These are phyloP conservation scores for Strix aluco DNA, from an alignment of 2,113 vertebrate species.

Conservation along the genomic window DNA sequence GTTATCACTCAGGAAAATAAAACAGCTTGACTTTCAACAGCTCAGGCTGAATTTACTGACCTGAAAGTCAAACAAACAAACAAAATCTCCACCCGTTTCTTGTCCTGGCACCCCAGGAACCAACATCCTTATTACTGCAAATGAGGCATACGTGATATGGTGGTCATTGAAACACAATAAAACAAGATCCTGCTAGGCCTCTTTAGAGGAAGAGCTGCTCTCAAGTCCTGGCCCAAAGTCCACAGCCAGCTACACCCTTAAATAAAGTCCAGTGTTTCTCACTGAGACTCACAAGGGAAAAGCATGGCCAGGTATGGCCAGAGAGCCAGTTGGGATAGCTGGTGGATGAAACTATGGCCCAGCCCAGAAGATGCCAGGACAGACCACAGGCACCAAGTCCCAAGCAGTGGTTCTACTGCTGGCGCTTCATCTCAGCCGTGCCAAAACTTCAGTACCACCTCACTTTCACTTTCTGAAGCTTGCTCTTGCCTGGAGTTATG, in stretches of 20 bases:
- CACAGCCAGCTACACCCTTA: neutral
- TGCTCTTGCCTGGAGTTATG: neutral
- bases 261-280: neutral
- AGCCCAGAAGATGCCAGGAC: neutral
- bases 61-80: constrained; percentile 36
- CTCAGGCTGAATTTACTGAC: neutral
- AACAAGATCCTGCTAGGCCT: neutral
- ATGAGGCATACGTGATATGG: neutral
- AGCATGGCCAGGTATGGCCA: neutral
- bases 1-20: constrained; percentile 4
- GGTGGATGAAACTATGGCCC: neutral
- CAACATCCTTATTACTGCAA: constrained; percentile 9
- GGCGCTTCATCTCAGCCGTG: neutral
- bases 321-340: neutral
- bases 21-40: constrained; percentile 17
- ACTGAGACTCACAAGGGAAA: neutral
- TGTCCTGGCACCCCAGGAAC: neutral
- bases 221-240: neutral
- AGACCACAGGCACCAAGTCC: neutral
- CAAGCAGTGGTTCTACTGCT: neutral
- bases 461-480: neutral
- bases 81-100: neutral
- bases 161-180: neutral
- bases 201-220: neutral
- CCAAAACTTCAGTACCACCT: neutral